Evolutionary conservation across 2,888 invertebrate species (phyloP), one percentile per base, ranked within the genome.

Genomic region (Acrobasis consociella): DNA sequence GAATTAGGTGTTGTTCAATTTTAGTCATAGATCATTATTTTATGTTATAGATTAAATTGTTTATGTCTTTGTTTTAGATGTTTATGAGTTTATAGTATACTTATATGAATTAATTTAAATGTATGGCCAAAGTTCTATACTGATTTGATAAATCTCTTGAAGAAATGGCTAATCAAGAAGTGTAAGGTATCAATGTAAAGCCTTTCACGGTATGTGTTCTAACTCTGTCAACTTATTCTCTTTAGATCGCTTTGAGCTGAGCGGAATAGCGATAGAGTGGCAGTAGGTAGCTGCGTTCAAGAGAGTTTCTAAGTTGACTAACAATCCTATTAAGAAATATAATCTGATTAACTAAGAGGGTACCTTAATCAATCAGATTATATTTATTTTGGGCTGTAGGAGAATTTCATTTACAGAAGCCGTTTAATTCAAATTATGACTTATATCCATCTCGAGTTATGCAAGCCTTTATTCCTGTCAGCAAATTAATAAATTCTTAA

Each of bases 31-130:
- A 80, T 75, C 74, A 76, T 75, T 77, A 80, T 83, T 80, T 84
- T 84, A 86, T 72, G 85, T 87, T 88, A 81, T 82, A 84, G 77
- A 78, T 86, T 74, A 84, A 85, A 89, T 87, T 87, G 87, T 91
- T 90, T 89, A 87, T 85, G 78, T 78, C 73, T 76, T 86, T 86
- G 86, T 89, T 90, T 86, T 84, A 86, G 85, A 82, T 82, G 70
- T 85, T 81, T 83, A 82, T 78, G 77, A 85, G 84, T 86, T 85
- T 86, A 83, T 83, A 76, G 72, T 72, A 78, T 81, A 66, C 31
- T 31, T 31, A 7, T 60, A 63, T 52, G 75, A 76, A 78, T 74
- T 78, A 75, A 74, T 76, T 56, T 77, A 67, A 76, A 71, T 75
- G 68, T 70, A 71, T 81, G 82, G 82, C 88, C 88, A 89, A 88